Base-by-base conservation (phyloP, 2,888 invertebrate species). In the Pseudeuparius sepicola region DNA sequence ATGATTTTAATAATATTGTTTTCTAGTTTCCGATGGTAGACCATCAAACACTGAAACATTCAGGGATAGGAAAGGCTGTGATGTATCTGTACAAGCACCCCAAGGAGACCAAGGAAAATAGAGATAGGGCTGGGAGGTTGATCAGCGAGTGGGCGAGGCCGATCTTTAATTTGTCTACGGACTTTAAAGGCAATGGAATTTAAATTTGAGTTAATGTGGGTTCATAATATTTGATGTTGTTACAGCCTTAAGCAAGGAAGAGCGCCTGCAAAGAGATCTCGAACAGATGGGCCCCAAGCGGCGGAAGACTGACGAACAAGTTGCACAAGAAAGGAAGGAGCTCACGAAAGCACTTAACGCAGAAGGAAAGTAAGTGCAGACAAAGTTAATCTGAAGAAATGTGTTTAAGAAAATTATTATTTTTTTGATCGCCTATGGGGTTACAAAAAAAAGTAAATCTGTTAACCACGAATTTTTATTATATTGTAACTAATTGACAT, bases 41-140 rank as follows among this genome's bases (percentile, higher is more conserved):
- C 60, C 86, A 89, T 59, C 75, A 82, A 24, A 80, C 87, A 37
- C 67, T 98, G 48, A 94, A 94, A 61, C 88, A 89, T 57, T 93
- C 94, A 4, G 96, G 96, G 14, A 90, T 97, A 47, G 97, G 97
- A 36, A 97, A 97, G 66, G 97, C 98, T 24, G 90, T 98, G 2
- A 98, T 98, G 98, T 96, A 97, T 66, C 71, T 99, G 32, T 97
- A 92, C 65, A 98, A 98, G 61, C 97, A 99, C 63, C 97, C 98
- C 0, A 87, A 84, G 61, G 98, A 98, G 69, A 87, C 88, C 1
- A 92, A 92, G 61, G 73, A 77, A 38, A 97, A 97, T 64, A 82
- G 84, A 55, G 85, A 86, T 56, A 72, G 81, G 34, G 93, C 94
- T 40, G 90, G 92, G 2, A 78, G 85, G 45, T 72, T 97, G 44